phyloP scores from a whole-genome alignment of 2,113 vertebrate species.

The Hippocampus zosterae region DNA sequence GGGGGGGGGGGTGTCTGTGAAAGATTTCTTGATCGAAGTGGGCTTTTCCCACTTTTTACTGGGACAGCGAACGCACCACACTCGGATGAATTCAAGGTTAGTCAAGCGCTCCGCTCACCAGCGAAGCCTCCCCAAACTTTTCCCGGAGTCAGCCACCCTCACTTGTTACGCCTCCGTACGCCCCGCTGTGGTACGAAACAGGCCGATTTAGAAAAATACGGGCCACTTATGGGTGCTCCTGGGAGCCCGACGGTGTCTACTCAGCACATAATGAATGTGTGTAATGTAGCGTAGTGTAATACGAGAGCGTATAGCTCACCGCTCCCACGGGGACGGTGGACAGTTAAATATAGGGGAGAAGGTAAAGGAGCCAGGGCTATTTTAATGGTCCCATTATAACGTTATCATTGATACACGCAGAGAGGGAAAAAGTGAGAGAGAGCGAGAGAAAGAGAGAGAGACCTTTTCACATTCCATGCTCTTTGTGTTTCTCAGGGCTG shows the following conservation, averaged over 20 bases:
- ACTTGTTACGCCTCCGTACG: conserved; percentile 36
- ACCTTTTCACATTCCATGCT: conserved; percentile 24
- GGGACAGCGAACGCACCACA: conserved; percentile 15
- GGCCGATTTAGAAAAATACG: conserved; percentile 69
- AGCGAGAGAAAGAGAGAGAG: background rate
- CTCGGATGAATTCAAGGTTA: background rate
- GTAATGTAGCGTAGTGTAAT: conserved; percentile 73
- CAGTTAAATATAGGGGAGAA: conserved; percentile 72
- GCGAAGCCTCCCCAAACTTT: conserved; percentile 25
- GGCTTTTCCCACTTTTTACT: conserved; percentile 13
- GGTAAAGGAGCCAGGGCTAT: conserved; percentile 61
- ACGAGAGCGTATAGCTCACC: conserved; percentile 66
- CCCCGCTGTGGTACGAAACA: conserved; percentile 57
- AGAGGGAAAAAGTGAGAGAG: conserved; percentile 11
- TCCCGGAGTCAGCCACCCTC: conserved; percentile 44
- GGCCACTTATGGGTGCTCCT: conserved; percentile 67
- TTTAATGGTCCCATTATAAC: conserved; percentile 71
- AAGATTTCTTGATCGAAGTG: conserved; percentile 31
- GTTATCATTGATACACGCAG: conserved; percentile 66
- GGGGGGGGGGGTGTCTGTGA: conserved; percentile 44
- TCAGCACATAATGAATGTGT: conserved; percentile 75
- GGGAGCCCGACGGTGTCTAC: conserved; percentile 66
- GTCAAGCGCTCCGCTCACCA: conserved; percentile 1
- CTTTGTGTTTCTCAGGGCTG: conserved; percentile 25
- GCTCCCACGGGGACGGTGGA: conserved; percentile 58